Percentiles rank a stretch among this genome's conserved stretches.
Conservation (phyloP, 2,113 vertebrate species). For the Rhinoderma darwinii region DNA sequence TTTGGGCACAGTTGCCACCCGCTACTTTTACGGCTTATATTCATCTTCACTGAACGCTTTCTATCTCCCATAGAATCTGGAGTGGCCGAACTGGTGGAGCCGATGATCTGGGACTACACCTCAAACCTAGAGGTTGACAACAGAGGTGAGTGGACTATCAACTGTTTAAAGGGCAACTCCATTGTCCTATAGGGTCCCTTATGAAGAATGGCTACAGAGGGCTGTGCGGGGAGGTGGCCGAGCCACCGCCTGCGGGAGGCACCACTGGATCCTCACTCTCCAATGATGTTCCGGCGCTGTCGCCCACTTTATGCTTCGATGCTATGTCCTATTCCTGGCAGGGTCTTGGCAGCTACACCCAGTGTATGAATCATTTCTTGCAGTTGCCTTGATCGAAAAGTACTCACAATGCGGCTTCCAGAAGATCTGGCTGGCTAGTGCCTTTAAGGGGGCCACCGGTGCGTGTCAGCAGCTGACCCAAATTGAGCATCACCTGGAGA, state of each 20-base stretch:
- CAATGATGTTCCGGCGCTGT: neutral
- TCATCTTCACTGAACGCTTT: neutral
- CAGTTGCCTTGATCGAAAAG: slow-evolving; percentile 85
- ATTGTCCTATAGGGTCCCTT: too few species aligned
- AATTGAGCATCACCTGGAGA: slow-evolving; percentile 85
- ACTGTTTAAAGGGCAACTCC: neutral
- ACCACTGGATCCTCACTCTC: neutral
- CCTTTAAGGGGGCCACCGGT: slow-evolving; percentile 92
- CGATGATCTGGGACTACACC: slow-evolving; percentile 94
- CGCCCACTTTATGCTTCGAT: too few species aligned
- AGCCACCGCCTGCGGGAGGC: neutral
- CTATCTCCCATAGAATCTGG: slow-evolving; percentile 78
- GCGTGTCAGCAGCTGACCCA: slow-evolving; percentile 79
- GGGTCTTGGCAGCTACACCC: too few species aligned
- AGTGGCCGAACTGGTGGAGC: slow-evolving; percentile 84
- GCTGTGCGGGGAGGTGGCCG: neutral
- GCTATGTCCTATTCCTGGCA: too few species aligned
- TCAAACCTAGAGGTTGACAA: slow-evolving; percentile 79
- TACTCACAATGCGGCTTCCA: slow-evolving; percentile 82
- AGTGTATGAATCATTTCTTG: slow-evolving; percentile 14
- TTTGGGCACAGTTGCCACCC: neutral
- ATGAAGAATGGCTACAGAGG: too few species aligned
- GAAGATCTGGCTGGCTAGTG: slow-evolving; percentile 89
- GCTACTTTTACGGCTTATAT: too few species aligned
- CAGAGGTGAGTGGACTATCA: slow-evolving; percentile 78